phyloP scores from a whole-genome alignment of 2,797 vertebrate genomes.

The Pipistrellus nathusii region DNA sequence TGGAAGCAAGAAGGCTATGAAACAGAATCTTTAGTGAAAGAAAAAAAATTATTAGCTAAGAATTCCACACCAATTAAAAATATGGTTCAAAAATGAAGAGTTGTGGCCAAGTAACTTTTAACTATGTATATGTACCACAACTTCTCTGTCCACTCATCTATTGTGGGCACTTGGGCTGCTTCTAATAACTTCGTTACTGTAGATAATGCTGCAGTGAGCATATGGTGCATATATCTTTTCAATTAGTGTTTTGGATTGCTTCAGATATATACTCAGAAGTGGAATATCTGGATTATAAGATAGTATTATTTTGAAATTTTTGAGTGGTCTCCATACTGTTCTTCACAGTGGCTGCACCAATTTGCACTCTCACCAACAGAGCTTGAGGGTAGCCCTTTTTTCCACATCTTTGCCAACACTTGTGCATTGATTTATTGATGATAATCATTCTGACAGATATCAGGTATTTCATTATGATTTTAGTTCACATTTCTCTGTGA shows the following conservation, averaged over 20 bases:
- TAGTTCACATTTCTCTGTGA: background rate
- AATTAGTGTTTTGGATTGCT: background rate
- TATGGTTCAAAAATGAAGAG: background rate
- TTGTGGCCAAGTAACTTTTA: background rate
- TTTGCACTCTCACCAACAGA: background rate
- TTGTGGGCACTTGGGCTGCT: background rate
- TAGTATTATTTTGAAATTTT: background rate
- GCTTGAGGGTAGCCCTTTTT: background rate
- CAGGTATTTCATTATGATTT: background rate
- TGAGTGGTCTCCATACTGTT: background rate
- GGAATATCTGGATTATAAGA: background rate
- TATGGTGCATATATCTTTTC: background rate
- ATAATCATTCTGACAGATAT: background rate
- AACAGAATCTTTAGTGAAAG: background rate
- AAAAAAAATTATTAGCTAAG: background rate
- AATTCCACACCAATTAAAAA: background rate
- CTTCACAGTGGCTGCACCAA: background rate
- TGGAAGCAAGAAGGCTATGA: background rate
- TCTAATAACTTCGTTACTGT: background rate
- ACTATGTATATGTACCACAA: background rate
- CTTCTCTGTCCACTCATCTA: background rate
- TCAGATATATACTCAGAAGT: background rate
- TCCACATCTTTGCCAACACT: background rate
- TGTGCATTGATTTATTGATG: background rate
- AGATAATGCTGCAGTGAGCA: background rate